Conservation (phyloP, 1,140 invertebrate species). For the Drosophila rufa region DNA sequence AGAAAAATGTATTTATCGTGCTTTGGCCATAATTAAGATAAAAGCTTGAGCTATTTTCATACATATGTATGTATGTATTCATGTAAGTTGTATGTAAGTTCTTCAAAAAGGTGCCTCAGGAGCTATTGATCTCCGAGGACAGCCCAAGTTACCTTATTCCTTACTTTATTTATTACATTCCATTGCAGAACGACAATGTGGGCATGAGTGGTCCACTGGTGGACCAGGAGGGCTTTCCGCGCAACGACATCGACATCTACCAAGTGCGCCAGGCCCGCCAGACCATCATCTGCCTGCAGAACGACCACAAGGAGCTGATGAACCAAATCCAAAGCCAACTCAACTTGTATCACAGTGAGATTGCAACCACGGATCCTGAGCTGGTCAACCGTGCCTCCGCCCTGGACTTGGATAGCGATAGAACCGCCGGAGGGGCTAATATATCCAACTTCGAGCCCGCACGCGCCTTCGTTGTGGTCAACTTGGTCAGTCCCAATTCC, state of each 20-base stretch:
- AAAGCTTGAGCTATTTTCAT: background rate
- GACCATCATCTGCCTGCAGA: conserved; percentile 95
- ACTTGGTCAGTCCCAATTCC: conserved; percentile 90
- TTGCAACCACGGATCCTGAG: conserved; percentile 73
- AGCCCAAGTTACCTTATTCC: background rate
- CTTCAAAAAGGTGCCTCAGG: background rate
- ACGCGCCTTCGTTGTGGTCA: conserved; percentile 90
- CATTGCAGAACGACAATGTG: conserved; percentile 89
- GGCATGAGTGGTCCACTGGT: conserved; percentile 95
- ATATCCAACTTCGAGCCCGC: background rate
- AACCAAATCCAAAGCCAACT: conserved; percentile 92
- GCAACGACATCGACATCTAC: conserved; percentile 95
- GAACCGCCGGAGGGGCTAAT: conserved; percentile 35
- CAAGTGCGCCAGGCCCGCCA: conserved; percentile 94
- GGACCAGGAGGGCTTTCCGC: conserved; percentile 94
- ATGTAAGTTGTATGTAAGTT: background rate
- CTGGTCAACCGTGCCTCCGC: conserved; percentile 69
- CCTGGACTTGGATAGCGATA: conserved; percentile 49
- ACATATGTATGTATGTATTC: too few relatives aligned
- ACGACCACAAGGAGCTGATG: conserved; percentile 95
- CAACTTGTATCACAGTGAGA: conserved; percentile 86
- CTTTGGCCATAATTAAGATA: background rate
- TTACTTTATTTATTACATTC: background rate
- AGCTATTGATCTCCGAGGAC: background rate
- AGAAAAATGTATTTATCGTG: background rate